Base-by-base conservation (phyloP, 2,113 vertebrate species). In the Prolemur simus region DNA sequence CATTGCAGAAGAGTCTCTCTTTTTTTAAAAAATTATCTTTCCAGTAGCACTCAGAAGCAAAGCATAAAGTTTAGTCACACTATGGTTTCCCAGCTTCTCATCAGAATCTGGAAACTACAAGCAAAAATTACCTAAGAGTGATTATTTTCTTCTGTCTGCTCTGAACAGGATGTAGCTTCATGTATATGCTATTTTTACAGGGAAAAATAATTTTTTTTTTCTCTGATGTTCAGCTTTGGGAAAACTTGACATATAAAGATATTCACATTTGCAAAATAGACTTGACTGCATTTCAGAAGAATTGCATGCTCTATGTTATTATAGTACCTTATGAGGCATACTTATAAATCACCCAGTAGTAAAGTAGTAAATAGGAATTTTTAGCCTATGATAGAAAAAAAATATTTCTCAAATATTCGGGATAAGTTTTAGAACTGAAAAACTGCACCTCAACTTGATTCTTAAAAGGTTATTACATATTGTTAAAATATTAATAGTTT, bases 221-320 rank as follows among this genome's bases (percentile, higher is more conserved):
- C 52, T 73, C 49, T 42, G 12, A 47, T 91, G 3, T 77, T 89
- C 47, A 94, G 45, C 37, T 84, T 81, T 95, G 80, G 34, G 52
- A 93, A 96, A 92, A 63, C 13, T 52, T 93, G 27, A 32, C 39
- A 87, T 66, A 76, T 78, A 47, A 96, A 95, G 87, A 76, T 69
- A 60, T 32, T 95, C 8, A 25, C 63, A 54, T 37, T 74, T 89
- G 6, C 42, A 85, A 81, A 93, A 60, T 73, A 78, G 25, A 54
- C 8, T 77, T 93, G 32, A 87, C 27, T 93, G 11, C 5, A 6
- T 88, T 91, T 95, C 25, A 73, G 29, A 90, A 94, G 34, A 80
- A 21, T 76, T 34, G 25, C 49, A 56, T 76, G 9, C 11, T 90
- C 37, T 52, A 66, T 80, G 49, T 80, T 85, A 54, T 54, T 54